These are phyloP conservation scores for Antechinus stuartii DNA, from an alignment of 2,113 vertebrate genomes.

Conservation along the genomic window DNA sequence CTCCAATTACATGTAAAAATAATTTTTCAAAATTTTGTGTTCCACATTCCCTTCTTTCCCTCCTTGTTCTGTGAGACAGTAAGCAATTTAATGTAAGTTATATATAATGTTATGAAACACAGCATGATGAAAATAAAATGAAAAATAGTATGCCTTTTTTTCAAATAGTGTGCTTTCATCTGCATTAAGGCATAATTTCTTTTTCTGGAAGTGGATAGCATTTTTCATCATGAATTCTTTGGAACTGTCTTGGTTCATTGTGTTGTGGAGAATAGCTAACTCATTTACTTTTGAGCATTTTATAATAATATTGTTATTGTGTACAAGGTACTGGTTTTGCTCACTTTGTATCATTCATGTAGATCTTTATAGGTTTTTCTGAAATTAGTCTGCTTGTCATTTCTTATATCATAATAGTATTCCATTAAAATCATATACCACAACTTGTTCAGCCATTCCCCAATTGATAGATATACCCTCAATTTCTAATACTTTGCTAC, in stretches of 20 bases:
- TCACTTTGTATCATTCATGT: not conserved
- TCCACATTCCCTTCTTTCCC: not conserved
- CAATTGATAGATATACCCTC: not conserved
- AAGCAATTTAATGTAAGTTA: not conserved
- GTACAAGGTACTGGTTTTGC: not conserved
- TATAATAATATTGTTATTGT: not conserved
- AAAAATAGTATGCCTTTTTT: not conserved
- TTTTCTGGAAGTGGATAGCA: not conserved
- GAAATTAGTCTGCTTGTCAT: not conserved
- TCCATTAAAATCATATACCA: not conserved
- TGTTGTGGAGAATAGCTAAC: not conserved
- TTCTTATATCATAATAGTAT: not conserved
- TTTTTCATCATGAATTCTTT: not conserved
- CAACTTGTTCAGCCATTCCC: not conserved
- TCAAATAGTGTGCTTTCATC: not conserved
- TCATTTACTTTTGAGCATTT: not conserved
- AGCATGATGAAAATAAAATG: not conserved
- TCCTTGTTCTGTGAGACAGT: too few species aligned
- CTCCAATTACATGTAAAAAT: too few species aligned
- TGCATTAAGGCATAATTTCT: not conserved
- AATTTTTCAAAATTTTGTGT: not conserved
- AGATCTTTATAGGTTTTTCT: not conserved
- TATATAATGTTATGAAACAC: not conserved
- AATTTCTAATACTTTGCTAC: not conserved
- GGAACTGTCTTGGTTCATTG: not conserved